phyloP scores from a whole-genome alignment of 2,888 invertebrate genomes.

The Drosophila siamana region DNA sequence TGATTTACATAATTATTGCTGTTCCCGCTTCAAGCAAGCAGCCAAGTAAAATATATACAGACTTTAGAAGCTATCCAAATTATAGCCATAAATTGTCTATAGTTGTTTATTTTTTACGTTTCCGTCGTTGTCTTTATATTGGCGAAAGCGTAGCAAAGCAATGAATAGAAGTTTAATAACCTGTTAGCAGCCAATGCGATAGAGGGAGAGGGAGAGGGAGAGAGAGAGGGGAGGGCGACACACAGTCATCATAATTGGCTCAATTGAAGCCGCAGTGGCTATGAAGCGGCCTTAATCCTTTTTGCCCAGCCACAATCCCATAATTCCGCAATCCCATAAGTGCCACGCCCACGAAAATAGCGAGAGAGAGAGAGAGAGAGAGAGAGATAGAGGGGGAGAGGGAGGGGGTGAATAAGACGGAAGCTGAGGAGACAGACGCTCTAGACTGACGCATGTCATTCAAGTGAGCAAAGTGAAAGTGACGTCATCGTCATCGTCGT shows the following conservation, averaged over 20 bases:
- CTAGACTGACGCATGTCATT: constrained; percentile 27
- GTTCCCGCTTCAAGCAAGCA: no score
- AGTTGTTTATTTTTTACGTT: no score
- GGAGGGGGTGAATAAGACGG: constrained; percentile 1
- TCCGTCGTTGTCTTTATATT: no score
- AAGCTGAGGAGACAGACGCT: constrained; percentile 11
- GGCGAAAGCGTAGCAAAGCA: background rate
- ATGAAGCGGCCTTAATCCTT: constrained; percentile 40
- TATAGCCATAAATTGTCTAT: no score
- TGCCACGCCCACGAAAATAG: constrained; percentile 45
- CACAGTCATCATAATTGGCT: constrained; percentile 53
- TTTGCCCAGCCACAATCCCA: constrained; percentile 52
- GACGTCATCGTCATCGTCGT: constrained; percentile 37
- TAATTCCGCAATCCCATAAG: constrained; percentile 20
- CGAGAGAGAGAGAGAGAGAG: background rate
- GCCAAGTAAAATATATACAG: no score
- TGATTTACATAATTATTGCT: no score
- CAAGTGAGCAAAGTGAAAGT: constrained; percentile 28
- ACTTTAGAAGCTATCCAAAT: no score
- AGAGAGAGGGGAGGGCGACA: background rate
- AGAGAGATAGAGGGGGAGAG: no score
- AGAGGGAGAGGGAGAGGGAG: background rate
- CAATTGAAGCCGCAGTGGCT: constrained; percentile 43
- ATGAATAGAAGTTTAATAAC: constrained; percentile 1
- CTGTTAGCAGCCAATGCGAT: background rate